Evolutionary conservation across 1,140 invertebrate species (phyloP).

Genomic region (Paramacrobiotus metropolitanus): DNA sequence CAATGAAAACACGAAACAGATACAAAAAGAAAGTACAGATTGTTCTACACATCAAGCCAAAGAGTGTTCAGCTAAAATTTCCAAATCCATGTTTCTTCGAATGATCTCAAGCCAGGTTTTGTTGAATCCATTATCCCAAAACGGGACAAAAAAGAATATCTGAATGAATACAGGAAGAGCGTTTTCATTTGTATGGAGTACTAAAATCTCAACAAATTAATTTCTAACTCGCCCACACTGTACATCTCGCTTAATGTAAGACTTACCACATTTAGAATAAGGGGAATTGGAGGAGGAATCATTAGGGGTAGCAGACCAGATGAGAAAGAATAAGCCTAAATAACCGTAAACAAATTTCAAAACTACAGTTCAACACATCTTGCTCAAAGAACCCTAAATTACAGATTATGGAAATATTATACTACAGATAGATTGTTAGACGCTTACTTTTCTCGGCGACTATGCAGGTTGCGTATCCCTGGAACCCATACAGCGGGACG

Average conservation of each 20-base stretch:
- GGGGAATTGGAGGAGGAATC: neutral
- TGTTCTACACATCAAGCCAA: no score
- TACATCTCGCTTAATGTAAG: neutral
- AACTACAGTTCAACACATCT: no score
- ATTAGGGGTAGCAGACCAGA: neutral
- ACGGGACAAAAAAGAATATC: neutral
- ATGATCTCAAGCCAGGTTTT: neutral
- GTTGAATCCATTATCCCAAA: neutral
- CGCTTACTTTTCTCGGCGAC: neutral
- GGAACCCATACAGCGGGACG: constrained; percentile 1
- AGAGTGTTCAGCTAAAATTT: neutral
- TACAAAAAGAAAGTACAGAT: no score
- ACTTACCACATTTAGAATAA: neutral
- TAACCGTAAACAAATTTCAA: no score
- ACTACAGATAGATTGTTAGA: no score
- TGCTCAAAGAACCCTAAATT: no score
- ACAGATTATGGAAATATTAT: no score
- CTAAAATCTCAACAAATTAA: no score
- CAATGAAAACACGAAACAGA: no score
- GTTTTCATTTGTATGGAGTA: neutral
- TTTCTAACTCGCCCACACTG: no score
- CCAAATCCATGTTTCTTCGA: neutral
- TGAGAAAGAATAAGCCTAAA: neutral
- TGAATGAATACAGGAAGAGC: neutral
- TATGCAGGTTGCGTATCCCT: neutral